Percentiles rank a stretch among this genome's conserved stretches.
Evolutionary conservation across 2,888 invertebrate species (phyloP).

Genomic region (Morpho helenor): DNA sequence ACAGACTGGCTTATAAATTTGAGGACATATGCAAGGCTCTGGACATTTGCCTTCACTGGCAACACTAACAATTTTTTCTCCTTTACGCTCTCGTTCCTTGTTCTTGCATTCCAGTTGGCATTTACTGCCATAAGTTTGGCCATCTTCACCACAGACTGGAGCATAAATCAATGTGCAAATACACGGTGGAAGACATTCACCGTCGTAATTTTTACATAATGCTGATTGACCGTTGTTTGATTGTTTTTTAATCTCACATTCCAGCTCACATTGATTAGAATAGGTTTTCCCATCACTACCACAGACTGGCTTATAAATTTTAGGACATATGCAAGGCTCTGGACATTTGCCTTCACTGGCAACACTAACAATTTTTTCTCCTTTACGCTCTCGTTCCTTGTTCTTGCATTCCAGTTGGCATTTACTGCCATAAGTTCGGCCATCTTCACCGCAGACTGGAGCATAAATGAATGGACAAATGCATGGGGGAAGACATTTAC

Average conservation of each 20-base stretch:
- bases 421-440: too few species aligned
- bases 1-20: constrained; percentile 23
- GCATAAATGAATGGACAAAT: too few species aligned
- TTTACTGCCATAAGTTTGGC: constrained; percentile 31
- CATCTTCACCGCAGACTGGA: too few species aligned
- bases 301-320: constrained; percentile 21
- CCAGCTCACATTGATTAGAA: constrained; percentile 3
- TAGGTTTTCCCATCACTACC: constrained; percentile 16
- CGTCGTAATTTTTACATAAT: constrained; percentile 10
- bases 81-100: neutral
- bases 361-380: too few species aligned
- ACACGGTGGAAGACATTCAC: neutral
- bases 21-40: constrained; percentile 19
- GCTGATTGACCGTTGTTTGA: neutral
- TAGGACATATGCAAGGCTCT: constrained; percentile 18
- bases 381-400: too few species aligned
- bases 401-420: too few species aligned
- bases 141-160: constrained; percentile 26
- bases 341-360: constrained; percentile 9
- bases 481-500: too few species aligned
- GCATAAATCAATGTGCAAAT: neutral
- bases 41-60: constrained; percentile 11
- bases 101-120: constrained; percentile 27
- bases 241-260: constrained; percentile 7
- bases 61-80: constrained; percentile 4